These are phyloP conservation scores for Leucophenga montana DNA, from an alignment of 2,888 invertebrate species.

Conservation along the genomic window DNA sequence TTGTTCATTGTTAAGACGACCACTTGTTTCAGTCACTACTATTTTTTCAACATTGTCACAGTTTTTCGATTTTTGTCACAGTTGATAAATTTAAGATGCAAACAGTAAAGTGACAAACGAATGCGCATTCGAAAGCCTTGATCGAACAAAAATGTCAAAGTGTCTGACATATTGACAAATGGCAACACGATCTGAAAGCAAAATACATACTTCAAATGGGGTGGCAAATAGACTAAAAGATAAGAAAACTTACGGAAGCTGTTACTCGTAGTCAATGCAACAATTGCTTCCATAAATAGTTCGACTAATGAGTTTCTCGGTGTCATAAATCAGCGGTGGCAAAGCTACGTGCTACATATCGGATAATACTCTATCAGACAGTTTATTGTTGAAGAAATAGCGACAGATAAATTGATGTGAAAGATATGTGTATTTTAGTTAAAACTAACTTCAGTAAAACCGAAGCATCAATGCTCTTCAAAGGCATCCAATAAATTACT, in stretches of 20 bases:
- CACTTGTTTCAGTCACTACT: no score
- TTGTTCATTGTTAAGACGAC: no score
- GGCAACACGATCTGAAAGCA: conserved; percentile 19
- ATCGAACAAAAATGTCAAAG: conserved; percentile 23
- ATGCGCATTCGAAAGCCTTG: not conserved
- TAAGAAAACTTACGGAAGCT: not conserved
- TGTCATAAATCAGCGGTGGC: conserved; percentile 17
- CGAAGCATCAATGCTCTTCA: no score
- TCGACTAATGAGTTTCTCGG: conserved; percentile 3
- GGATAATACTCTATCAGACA: no score
- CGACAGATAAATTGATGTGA: no score
- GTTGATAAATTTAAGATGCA: not conserved
- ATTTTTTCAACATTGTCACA: no score
- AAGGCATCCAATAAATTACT: no score
- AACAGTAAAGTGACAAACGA: not conserved
- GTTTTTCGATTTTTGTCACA: no score
- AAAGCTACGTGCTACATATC: not conserved
- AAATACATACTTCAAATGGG: not conserved
- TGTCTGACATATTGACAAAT: conserved; percentile 28
- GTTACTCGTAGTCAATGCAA: not conserved
- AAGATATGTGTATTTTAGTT: no score
- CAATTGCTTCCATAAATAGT: conserved; percentile 21
- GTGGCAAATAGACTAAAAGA: not conserved
- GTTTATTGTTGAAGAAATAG: no score
- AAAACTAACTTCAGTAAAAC: no score